Percentiles rank a stretch among this genome's conserved stretches.
Evolutionary conservation across 1,140 invertebrate species (phyloP).

Genomic region (Caenorhabditis brenneri): DNA sequence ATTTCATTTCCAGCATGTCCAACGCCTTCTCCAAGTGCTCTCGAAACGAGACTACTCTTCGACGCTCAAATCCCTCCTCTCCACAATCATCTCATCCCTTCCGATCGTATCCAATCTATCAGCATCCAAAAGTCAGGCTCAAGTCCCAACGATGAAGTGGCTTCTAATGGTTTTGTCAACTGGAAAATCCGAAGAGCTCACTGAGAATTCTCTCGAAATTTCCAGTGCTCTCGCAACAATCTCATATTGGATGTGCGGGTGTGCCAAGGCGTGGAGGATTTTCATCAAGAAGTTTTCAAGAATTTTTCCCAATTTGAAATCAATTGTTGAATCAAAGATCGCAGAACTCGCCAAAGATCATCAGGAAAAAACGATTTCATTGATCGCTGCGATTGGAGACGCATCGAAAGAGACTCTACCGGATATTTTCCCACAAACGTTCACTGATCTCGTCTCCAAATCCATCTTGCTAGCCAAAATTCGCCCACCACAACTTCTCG

Average conservation of each 20-base stretch:
- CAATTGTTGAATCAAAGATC: neutral
- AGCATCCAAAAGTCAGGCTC: neutral
- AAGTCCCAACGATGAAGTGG: neutral
- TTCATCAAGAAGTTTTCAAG: neutral
- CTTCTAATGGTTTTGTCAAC: neutral
- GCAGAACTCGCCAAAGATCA: neutral
- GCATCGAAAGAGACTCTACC: neutral
- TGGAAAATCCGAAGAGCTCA: neutral
- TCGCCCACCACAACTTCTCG: neutral
- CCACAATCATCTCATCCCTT: neutral
- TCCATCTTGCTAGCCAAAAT: neutral
- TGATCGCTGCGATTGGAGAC: neutral
- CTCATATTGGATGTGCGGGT: neutral
- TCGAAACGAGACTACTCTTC: neutral
- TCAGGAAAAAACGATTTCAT: neutral
- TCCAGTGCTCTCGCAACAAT: neutral
- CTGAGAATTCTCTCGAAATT: neutral
- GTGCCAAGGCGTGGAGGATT: neutral
- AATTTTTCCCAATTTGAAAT: neutral
- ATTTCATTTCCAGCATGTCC: neutral
- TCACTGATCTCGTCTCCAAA: constrained; percentile 1
- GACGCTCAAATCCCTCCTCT: neutral
- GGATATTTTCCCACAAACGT: neutral
- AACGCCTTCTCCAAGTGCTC: constrained; percentile 10
- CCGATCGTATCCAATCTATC: constrained; percentile 13